Percentiles rank a stretch among this genome's conserved stretches.
These are phyloP conservation scores for Corythaeola cristata DNA, from an alignment of 2,113 vertebrate genomes.

Conservation along the genomic window DNA sequence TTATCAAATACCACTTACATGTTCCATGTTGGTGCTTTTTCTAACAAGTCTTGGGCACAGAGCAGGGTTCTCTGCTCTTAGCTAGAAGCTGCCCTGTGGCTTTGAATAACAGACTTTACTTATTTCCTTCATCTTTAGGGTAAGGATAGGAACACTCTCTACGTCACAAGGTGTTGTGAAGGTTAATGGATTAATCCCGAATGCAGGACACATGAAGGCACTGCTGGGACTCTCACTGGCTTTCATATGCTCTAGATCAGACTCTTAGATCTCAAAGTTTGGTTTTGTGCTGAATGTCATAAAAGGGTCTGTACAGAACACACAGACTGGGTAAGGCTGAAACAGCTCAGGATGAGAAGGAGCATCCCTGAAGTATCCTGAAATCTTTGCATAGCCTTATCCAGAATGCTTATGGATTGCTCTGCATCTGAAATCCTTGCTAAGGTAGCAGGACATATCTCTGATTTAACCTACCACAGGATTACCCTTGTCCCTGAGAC, in stretches of 20 bases:
- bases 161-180: neutral
- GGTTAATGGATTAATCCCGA: neutral
- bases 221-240: neutral
- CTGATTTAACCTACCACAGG: neutral
- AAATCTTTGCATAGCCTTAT: neutral
- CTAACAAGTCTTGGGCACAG: neutral
- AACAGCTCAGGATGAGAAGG: neutral
- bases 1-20: neutral
- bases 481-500: neutral
- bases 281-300: neutral
- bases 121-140: neutral
- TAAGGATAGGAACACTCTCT: neutral
- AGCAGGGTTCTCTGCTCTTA: neutral
- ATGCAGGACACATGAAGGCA: neutral
- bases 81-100: neutral
- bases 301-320: neutral
- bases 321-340: neutral
- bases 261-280: neutral
- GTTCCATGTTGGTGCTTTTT: neutral
- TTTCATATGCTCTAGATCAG: neutral
- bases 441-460: neutral
- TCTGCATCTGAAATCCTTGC: neutral
- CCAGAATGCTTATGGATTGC: neutral
- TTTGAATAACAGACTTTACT: neutral
- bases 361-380: neutral